phyloP scores from a whole-genome alignment of 2,797 vertebrate genomes.

The Coracias cyanogaster region DNA sequence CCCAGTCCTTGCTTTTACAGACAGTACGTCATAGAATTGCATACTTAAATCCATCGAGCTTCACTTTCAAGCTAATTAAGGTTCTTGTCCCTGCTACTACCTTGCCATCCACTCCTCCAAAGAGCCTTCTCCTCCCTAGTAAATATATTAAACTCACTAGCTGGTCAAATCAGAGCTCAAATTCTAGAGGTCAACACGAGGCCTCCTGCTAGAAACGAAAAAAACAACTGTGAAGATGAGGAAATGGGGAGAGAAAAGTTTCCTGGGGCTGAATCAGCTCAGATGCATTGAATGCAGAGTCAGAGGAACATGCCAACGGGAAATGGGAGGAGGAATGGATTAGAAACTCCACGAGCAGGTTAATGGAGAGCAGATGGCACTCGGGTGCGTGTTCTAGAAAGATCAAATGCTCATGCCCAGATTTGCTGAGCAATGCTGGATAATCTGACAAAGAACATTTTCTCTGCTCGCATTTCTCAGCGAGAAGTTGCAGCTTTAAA shows the following conservation, averaged over 20 bases:
- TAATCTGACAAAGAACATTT: neutral
- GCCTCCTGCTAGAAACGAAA: neutral
- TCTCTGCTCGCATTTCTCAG: conserved; percentile 71
- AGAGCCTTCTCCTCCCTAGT: neutral
- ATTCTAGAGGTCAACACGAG: conserved; percentile 1
- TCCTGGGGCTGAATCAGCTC: neutral
- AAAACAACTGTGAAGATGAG: neutral
- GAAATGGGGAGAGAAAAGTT: neutral
- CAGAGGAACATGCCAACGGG: neutral
- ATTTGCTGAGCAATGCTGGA: neutral
- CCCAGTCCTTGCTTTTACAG: neutral
- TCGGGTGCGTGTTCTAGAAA: neutral
- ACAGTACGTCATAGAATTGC: neutral
- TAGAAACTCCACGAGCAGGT: neutral
- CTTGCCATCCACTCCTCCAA: neutral
- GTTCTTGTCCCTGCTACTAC: conserved; percentile 18
- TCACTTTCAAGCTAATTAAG: conserved; percentile 33
- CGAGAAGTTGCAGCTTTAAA: conserved; percentile 76
- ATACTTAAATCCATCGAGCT: conserved; percentile 25
- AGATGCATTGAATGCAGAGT: neutral
- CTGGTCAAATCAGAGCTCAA: conserved; percentile 1
- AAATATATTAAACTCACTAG: neutral
- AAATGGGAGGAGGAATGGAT: neutral
- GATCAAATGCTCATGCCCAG: neutral
- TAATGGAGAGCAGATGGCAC: neutral